phyloP scores from a whole-genome alignment of 1,140 invertebrate genomes.

The Phthorimaea operculella region DNA sequence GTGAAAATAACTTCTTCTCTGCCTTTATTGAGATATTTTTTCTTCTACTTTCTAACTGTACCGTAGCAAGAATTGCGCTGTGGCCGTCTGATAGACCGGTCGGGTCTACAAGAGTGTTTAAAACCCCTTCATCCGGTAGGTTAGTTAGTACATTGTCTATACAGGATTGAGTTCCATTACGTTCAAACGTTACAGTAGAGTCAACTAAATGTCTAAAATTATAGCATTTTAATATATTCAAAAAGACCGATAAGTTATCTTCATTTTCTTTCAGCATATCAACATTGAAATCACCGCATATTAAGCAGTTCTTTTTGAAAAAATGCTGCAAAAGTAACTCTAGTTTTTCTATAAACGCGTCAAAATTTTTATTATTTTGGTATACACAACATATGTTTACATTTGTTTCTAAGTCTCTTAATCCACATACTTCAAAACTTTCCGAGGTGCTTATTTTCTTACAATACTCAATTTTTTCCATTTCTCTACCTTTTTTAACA shows the following conservation, averaged over 20 bases:
- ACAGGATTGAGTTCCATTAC: too few relatives aligned
- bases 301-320: too few relatives aligned
- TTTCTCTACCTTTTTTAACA: not conserved
- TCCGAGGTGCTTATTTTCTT: conserved; percentile 7
- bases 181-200: too few relatives aligned
- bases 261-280: conserved; percentile 6
- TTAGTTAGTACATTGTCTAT: conserved; percentile 16
- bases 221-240: too few relatives aligned
- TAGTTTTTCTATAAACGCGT: conserved; percentile 8
- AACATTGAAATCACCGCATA: too few relatives aligned
- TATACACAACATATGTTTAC: conserved; percentile 10
- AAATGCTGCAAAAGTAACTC: too few relatives aligned
- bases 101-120: not conserved
- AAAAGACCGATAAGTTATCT: too few relatives aligned
- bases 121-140: not conserved
- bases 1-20: not conserved
- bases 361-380: conserved; percentile 8
- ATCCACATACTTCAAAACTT: conserved; percentile 14
- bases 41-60: not conserved
- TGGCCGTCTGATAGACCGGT: conserved; percentile 14
- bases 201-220: too few relatives aligned
- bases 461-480: conserved; percentile 4
- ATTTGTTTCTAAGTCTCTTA: conserved; percentile 9
- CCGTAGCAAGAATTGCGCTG: not conserved
- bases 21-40: not conserved